Conservation (phyloP, 2,888 invertebrate genomes). For the Cryptops parisi region DNA sequence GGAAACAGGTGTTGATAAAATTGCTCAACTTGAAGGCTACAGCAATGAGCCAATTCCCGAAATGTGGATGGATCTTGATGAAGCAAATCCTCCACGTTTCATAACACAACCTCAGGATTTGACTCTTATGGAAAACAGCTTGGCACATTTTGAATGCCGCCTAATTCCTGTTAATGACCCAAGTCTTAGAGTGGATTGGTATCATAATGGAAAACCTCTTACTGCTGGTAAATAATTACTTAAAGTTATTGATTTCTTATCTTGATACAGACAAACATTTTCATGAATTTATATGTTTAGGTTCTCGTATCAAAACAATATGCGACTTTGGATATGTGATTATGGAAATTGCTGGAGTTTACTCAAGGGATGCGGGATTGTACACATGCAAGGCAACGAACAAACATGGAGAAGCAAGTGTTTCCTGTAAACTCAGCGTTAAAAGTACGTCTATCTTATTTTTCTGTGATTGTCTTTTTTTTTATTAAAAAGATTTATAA, state of each 20-base stretch:
- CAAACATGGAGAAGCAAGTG: slow-evolving; percentile 76
- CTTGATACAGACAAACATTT: not conserved
- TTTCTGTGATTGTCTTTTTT: not conserved
- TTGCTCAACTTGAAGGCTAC: slow-evolving; percentile 77
- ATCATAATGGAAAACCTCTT: slow-evolving; percentile 86
- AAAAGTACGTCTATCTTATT: slow-evolving; percentile 30
- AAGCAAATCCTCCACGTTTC: slow-evolving; percentile 79
- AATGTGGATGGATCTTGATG: slow-evolving; percentile 51
- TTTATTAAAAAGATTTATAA: not conserved
- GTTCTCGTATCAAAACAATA: slow-evolving; percentile 86
- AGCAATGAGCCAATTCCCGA: slow-evolving; percentile 44
- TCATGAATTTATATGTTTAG: slow-evolving; percentile 14
- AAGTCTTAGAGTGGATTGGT: slow-evolving; percentile 93
- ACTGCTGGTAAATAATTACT: slow-evolving; percentile 42
- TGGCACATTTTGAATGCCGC: slow-evolving; percentile 86
- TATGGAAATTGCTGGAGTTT: slow-evolving; percentile 85
- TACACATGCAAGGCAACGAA: slow-evolving; percentile 88
- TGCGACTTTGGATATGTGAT: slow-evolving; percentile 97
- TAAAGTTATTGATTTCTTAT: no score
- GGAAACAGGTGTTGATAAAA: slow-evolving; percentile 86
- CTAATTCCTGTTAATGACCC: slow-evolving; percentile 79
- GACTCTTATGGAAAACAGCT: slow-evolving; percentile 65
- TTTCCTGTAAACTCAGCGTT: slow-evolving; percentile 72
- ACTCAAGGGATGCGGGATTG: slow-evolving; percentile 80
- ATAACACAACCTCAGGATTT: slow-evolving; percentile 73